Evolutionary conservation across 1,140 invertebrate genomes (phyloP).

Genomic region (Hesperophylax magnus): DNA sequence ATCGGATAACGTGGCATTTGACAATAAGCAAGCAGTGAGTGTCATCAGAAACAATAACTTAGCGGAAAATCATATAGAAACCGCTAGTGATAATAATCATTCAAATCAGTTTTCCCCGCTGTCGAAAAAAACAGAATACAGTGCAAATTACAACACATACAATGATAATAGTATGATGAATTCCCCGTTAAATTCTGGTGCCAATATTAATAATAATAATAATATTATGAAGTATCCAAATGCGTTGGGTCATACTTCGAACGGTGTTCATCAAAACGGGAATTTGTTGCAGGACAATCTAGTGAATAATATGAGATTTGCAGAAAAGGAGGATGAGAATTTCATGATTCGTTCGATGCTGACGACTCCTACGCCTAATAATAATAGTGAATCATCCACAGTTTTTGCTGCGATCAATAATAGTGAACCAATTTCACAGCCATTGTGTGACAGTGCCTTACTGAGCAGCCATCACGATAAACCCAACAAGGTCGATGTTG

Average conservation of each 20-base stretch:
- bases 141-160: slow-evolving; percentile 37
- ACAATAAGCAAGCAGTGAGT: slow-evolving; percentile 50
- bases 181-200: neutral
- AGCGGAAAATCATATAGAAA: slow-evolving; percentile 37
- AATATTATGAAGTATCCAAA: neutral
- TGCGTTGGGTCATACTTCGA: neutral
- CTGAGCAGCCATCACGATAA: slow-evolving; percentile 1
- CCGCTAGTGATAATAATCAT: slow-evolving; percentile 26
- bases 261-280: neutral
- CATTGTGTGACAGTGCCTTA: slow-evolving; percentile 47
- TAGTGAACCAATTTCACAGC: slow-evolving; percentile 16
- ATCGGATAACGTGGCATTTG: slow-evolving; percentile 29
- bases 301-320: slow-evolving; percentile 12
- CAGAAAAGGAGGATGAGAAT: slow-evolving; percentile 50
- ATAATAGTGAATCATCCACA: slow-evolving; percentile 44
- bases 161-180: slow-evolving; percentile 16
- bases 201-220: no score
- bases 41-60: slow-evolving; percentile 54
- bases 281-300: slow-evolving; percentile 7
- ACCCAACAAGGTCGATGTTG: slow-evolving; percentile 63
- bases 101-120: slow-evolving; percentile 24
- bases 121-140: slow-evolving; percentile 43
- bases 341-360: slow-evolving; percentile 54
- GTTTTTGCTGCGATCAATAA: slow-evolving; percentile 46
- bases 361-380: slow-evolving; percentile 48